Evolutionary conservation across 2,113 vertebrate species (phyloP).

Genomic region (Planiliza haematocheilus): DNA sequence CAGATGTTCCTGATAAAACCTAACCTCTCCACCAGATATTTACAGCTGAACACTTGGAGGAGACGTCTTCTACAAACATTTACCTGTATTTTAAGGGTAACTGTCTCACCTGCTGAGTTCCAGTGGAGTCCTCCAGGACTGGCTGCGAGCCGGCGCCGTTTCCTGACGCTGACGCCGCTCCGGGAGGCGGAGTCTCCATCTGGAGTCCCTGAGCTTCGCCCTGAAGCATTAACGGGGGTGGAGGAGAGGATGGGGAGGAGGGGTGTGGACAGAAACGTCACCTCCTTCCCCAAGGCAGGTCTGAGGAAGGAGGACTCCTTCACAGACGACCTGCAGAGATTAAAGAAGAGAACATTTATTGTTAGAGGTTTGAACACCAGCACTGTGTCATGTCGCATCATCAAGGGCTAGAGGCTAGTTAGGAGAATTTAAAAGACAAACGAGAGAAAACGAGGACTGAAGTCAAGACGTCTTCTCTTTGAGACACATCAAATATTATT

Average conservation of each 20-base stretch:
- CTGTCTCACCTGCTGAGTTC: conserved; percentile 81
- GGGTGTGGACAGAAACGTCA: conserved; percentile 52
- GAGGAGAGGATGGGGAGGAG: conserved; percentile 68
- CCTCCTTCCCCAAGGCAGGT: conserved; percentile 56
- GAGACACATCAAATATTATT: too few relatives aligned
- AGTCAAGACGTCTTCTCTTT: too few relatives aligned
- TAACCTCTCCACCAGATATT: too few relatives aligned
- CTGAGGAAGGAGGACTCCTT: conserved; percentile 62
- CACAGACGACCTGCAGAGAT: conserved; percentile 62
- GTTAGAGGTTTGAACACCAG: too few relatives aligned
- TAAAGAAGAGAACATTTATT: background rate
- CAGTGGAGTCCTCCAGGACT: conserved; percentile 86
- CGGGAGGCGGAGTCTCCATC: conserved; percentile 40
- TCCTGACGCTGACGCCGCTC: conserved; percentile 70
- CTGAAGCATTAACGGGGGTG: conserved; percentile 22
- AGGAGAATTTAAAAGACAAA: too few relatives aligned
- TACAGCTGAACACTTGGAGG: too few relatives aligned
- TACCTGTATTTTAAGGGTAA: too few relatives aligned
- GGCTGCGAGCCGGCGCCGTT: conserved; percentile 80
- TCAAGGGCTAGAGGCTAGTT: too few relatives aligned
- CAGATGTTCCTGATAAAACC: too few relatives aligned
- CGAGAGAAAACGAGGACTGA: too few relatives aligned
- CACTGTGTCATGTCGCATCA: too few relatives aligned
- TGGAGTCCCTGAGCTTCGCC: conserved; percentile 25
- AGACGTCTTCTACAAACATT: too few relatives aligned